A percentile compares a stretch with the other conserved stretches of the same genome.
Evolutionary conservation across 1,140 invertebrate species (phyloP).

Genomic region (Drosophila gunungcola): DNA sequence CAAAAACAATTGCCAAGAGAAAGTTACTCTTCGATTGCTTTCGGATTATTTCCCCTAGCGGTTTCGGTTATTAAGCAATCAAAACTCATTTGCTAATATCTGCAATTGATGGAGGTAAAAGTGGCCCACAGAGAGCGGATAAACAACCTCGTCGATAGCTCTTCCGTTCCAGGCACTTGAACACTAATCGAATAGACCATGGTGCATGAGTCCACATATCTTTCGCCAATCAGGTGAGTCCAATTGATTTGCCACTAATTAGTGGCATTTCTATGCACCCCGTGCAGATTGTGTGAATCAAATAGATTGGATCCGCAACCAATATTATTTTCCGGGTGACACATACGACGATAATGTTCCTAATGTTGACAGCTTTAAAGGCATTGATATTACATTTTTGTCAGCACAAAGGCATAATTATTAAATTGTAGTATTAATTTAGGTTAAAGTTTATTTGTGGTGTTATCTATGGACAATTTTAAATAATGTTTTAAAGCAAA

Average conservation of each 20-base stretch:
- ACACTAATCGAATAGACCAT: conserved; percentile 45
- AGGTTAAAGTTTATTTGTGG: too few species aligned
- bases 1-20: not conserved
- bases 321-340: not conserved
- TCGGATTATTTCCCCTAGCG: conserved; percentile 17
- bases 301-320: conserved; percentile 7
- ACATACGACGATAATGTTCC: not conserved
- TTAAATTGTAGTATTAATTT: too few species aligned
- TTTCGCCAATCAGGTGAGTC: conserved; percentile 24
- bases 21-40: conserved; percentile 10
- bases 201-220: conserved; percentile 28
- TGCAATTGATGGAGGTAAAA: conserved; percentile 32
- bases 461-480: too few species aligned
- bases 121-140: conserved; percentile 9
- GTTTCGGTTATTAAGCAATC: conserved; percentile 44
- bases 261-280: conserved; percentile 12
- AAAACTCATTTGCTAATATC: conserved; percentile 36
- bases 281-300: not conserved
- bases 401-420: too few species aligned
- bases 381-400: too few species aligned
- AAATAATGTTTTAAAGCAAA: too few species aligned
- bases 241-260: conserved; percentile 46
- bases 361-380: not conserved
- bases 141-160: conserved; percentile 26
- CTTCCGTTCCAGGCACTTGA: conserved; percentile 51